phyloP scores from a whole-genome alignment of 2,888 invertebrate genomes.

The Chironomus tentans region DNA sequence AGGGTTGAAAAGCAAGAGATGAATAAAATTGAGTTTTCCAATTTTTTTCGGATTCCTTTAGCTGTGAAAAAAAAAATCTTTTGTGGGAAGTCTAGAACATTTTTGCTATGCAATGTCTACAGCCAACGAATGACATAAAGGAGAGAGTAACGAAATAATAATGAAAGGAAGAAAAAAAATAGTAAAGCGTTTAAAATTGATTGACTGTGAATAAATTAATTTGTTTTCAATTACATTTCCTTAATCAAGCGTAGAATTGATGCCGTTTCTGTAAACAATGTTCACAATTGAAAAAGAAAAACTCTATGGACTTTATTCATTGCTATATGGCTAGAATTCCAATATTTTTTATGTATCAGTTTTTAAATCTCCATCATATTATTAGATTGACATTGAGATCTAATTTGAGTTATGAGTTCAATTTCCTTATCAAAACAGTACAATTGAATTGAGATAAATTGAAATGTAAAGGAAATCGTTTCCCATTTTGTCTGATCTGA shows the following conservation, averaged over 20 bases:
- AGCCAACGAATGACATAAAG: too few relatives aligned
- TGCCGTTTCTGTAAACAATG: not conserved
- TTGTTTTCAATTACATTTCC: constrained; percentile 20
- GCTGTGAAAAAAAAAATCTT: not conserved
- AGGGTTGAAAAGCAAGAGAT: constrained; percentile 12
- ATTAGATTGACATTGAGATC: not conserved
- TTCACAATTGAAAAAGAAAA: not conserved
- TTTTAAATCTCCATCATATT: too few relatives aligned
- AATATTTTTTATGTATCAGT: too few relatives aligned
- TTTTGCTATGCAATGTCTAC: too few relatives aligned
- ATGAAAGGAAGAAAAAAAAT: not conserved
- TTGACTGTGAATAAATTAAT: constrained; percentile 26
- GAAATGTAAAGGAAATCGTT: constrained; percentile 21
- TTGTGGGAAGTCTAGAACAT: too few relatives aligned
- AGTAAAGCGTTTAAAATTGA: constrained; percentile 9
- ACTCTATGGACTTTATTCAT: too few relatives aligned
- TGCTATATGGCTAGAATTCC: too few relatives aligned
- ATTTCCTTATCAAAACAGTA: constrained; percentile 14
- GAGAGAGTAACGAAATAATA: not conserved
- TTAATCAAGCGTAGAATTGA: constrained; percentile 18
- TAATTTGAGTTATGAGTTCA: constrained; percentile 19
- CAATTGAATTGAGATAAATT: constrained; percentile 11
- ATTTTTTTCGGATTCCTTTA: constrained; percentile 10
- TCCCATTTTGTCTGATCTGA: constrained; percentile 10
- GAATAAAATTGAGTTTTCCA: constrained; percentile 21